These are phyloP conservation scores for Polylopha cassiicola DNA, from an alignment of 2,888 invertebrate genomes.

Conservation along the genomic window DNA sequence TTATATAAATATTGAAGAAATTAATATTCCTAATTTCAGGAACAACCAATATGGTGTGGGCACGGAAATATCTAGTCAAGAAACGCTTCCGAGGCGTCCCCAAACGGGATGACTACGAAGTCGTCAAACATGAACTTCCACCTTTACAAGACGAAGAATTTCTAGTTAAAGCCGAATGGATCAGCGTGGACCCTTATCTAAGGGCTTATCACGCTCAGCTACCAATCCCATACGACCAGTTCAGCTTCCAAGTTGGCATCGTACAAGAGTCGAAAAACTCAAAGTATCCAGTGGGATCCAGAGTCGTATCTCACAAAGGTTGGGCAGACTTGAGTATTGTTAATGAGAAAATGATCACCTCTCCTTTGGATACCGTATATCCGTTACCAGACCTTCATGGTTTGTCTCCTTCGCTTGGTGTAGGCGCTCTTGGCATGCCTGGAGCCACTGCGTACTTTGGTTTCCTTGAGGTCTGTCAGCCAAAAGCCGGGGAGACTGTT, in stretches of 20 bases:
- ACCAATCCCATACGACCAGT: conserved; percentile 55
- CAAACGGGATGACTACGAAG: conserved; percentile 73
- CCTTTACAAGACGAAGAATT: conserved; percentile 75
- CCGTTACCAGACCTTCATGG: conserved; percentile 74
- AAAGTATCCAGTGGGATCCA: conserved; percentile 77
- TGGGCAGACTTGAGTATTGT: conserved; percentile 78
- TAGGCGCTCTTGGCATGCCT: conserved; percentile 82
- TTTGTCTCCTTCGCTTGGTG: conserved; percentile 67
- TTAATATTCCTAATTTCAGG: no score
- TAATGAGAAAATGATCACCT: conserved; percentile 27
- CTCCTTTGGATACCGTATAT: conserved; percentile 37
- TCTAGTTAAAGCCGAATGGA: conserved; percentile 42
- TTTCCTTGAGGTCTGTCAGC: conserved; percentile 80
- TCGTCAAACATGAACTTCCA: conserved; percentile 79
- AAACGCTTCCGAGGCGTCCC: conserved; percentile 64
- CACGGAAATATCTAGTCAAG: conserved; percentile 7
- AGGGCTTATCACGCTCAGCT: conserved; percentile 34
- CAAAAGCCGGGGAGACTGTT: conserved; percentile 82
- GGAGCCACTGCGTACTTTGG: conserved; percentile 86
- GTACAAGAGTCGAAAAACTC: conserved; percentile 79
- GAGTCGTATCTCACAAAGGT: conserved; percentile 78
- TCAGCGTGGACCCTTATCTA: conserved; percentile 49
- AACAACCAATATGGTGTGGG: conserved; percentile 26
- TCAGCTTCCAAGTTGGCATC: conserved; percentile 40
- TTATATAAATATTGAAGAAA: no score